Evolutionary conservation across 2,113 vertebrate genomes (phyloP).

Genomic region (Penelope pileata): DNA sequence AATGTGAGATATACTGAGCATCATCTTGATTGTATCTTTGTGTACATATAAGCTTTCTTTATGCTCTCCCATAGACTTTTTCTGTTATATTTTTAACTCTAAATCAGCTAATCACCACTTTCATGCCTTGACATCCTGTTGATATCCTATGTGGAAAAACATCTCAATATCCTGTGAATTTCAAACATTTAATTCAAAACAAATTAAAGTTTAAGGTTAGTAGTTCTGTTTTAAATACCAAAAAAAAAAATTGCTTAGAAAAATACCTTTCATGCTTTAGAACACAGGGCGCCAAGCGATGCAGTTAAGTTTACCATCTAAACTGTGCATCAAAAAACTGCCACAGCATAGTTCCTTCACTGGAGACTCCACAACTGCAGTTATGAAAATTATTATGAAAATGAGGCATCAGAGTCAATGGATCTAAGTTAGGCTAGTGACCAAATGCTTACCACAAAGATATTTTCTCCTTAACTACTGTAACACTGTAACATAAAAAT

Average conservation of each 20-base stretch:
- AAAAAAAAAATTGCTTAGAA: neutral
- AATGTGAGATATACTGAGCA: neutral
- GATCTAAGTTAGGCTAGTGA: neutral
- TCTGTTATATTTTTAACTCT: neutral
- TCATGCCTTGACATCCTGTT: neutral
- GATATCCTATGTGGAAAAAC: neutral
- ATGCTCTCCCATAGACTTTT: neutral
- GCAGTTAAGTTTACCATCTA: neutral
- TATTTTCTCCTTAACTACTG: neutral
- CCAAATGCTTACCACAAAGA: neutral
- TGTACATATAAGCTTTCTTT: neutral
- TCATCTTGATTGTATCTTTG: neutral
- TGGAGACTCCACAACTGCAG: neutral
- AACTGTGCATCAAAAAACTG: neutral
- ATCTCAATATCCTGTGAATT: neutral
- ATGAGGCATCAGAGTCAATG: neutral
- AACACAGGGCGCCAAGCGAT: neutral
- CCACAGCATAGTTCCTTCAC: neutral
- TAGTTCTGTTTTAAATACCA: neutral
- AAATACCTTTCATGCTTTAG: neutral
- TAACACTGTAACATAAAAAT: neutral
- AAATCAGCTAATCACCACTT: neutral
- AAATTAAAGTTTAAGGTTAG: neutral
- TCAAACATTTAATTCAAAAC: neutral
- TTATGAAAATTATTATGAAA: neutral